Evolutionary conservation across 1,140 invertebrate genomes (phyloP), one percentile per base, ranked within the genome.

Genomic region (Chironomus striatipennis): DNA sequence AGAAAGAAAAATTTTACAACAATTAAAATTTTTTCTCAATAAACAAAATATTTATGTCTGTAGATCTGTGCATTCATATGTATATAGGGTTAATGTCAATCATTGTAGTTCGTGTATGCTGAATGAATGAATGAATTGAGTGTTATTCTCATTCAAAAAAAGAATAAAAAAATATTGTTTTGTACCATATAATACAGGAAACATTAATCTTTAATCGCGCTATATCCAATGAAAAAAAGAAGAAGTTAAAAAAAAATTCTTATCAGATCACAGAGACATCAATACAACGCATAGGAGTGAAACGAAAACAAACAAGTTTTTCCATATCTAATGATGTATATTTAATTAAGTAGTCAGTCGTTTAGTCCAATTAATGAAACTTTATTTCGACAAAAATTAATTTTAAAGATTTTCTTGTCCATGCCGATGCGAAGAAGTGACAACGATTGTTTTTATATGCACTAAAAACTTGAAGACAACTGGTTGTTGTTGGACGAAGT

Each of bases 351-450:
- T 57, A 57, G 47, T 57, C 47, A 57, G 47, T 57, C 47, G 47
- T 57, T 57, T 57, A 57, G 47, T 57, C 47, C 47, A 57, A 57
- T 57, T 57, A 57, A 57, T 57, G 47, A 57, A 57, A 57, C 47
- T 57, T 57, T 57, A 57, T 57, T 57, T 57, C 47, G 47, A 57
- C 47, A 57, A 57, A 57, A 57, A 57, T 57, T 57, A 57, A 57
- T 57, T 57, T 57, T n/a, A 57, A n/a, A 57, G n/a, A 10, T 57
- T 57, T 1, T 57, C n/a, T 57, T 47, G 9, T 47, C 12, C n/a
- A n/a, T 57, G 12, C n/a, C 47, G 47, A 57, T 57, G 12, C 47
- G 12, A 47, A 47, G 15, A 57, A 57, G 47, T 57, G 47, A 57
- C 47, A n/a, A 57, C 47, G 47, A 57, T 57, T 57, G 47, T 57